phyloP scores from a whole-genome alignment of 2,888 invertebrate species.

The Diogma glabrata region DNA sequence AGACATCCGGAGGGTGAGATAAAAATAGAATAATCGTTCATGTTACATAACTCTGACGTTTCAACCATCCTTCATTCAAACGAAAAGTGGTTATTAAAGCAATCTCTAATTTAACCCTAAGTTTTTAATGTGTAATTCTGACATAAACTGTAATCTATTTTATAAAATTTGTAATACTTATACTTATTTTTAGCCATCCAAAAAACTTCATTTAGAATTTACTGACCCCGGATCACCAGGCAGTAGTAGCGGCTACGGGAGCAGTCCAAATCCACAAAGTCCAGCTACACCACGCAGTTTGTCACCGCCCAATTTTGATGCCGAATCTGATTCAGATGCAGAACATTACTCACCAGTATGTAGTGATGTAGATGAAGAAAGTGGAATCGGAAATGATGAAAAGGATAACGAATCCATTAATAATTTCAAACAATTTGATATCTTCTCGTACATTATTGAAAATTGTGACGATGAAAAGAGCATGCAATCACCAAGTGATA shows the following conservation, averaged over 20 bases:
- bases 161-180: no score
- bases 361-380: slow-evolving; percentile 30
- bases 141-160: no score
- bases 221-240: slow-evolving; percentile 32
- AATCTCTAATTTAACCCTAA: no score
- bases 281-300: slow-evolving; percentile 10
- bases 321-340: slow-evolving; percentile 19
- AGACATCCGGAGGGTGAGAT: no score
- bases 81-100: no score
- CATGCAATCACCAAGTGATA: slow-evolving; percentile 25
- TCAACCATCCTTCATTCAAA: no score
- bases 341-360: slow-evolving; percentile 37
- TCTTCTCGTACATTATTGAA: slow-evolving; percentile 23
- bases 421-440: slow-evolving; percentile 27
- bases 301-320: slow-evolving; percentile 7
- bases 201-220: slow-evolving; percentile 23
- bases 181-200: slow-evolving; percentile 17
- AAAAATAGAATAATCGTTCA: no score
- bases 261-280: slow-evolving; percentile 9
- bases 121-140: no score
- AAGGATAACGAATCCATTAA: slow-evolving; percentile 27
- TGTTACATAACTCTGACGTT: no score
- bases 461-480: slow-evolving; percentile 28
- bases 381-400: slow-evolving; percentile 9
- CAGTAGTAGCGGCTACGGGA: slow-evolving; percentile 19